Conservation (phyloP, 2,888 invertebrate species). For the Aricia artaxerxes region DNA sequence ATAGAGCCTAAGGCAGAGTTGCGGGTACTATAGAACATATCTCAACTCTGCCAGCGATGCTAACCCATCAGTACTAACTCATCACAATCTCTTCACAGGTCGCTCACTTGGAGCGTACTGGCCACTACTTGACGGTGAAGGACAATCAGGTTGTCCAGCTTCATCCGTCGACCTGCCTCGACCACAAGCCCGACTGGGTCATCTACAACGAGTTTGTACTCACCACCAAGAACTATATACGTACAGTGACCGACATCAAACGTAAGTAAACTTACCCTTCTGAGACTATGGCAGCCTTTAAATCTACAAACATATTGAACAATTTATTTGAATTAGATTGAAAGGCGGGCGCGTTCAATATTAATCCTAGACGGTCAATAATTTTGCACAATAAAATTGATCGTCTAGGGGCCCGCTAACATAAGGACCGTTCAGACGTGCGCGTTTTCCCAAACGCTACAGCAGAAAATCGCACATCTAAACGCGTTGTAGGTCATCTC, state of each 20-base stretch:
- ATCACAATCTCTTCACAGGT: constrained; percentile 77
- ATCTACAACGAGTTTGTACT: constrained; percentile 99
- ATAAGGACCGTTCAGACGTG: too few relatives aligned
- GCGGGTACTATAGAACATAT: constrained; percentile 1
- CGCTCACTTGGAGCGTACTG: constrained; percentile 98
- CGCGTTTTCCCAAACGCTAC: too few relatives aligned
- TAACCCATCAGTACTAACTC: neutral
- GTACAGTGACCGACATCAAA: constrained; percentile 99
- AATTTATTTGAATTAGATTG: too few relatives aligned
- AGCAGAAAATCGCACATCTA: too few relatives aligned
- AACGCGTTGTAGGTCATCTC: too few relatives aligned
- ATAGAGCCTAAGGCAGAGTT: neutral
- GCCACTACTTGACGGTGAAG: constrained; percentile 99
- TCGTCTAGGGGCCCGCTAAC: too few relatives aligned
- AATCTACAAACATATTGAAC: too few relatives aligned
- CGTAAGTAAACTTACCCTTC: constrained; percentile 83
- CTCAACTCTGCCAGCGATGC: neutral
- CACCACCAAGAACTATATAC: constrained; percentile 99
- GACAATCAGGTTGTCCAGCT: constrained; percentile 99
- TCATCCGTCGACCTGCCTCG: constrained; percentile 98
- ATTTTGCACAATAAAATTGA: too few relatives aligned
- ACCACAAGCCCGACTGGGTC: constrained; percentile 99
- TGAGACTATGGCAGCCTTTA: neutral
- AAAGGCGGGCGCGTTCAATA: too few relatives aligned
- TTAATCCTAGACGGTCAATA: too few relatives aligned